phyloP scores from a whole-genome alignment of 2,797 vertebrate genomes.

The Alfaro cultratus region DNA sequence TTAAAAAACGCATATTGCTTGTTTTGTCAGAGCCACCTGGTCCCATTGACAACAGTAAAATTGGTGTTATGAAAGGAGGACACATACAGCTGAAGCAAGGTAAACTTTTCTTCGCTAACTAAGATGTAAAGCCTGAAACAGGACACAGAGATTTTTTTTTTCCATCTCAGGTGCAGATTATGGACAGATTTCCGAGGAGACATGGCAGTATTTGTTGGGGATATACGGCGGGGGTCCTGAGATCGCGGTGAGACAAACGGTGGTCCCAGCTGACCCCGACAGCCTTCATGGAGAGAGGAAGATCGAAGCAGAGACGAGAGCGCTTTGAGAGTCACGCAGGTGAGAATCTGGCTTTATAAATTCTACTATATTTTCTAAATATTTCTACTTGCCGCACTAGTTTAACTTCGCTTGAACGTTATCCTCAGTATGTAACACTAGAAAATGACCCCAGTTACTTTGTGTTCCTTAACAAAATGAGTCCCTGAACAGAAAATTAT shows the following conservation, averaged over 20 bases:
- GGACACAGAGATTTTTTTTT: neutral
- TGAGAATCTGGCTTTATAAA: conserved; percentile 18
- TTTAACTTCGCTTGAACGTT: neutral
- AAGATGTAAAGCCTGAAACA: neutral
- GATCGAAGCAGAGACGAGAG: conserved; percentile 95
- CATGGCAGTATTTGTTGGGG: conserved; percentile 90
- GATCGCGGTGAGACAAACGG: conserved; percentile 91
- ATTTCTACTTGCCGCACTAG: neutral
- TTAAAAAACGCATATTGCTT: neutral
- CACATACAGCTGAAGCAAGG: conserved; percentile 95
- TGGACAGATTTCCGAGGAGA: conserved; percentile 98
- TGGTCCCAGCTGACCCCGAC: conserved; percentile 85
- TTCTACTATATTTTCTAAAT: neutral
- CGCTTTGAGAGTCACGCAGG: conserved; percentile 81
- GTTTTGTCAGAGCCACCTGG: conserved; percentile 88
- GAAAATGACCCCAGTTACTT: neutral
- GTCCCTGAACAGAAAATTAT: neutral
- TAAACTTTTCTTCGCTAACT: conserved; percentile 59
- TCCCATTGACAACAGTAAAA: conserved; percentile 96
- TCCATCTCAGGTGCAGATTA: conserved; percentile 90
- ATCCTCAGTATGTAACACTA: neutral
- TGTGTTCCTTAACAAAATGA: conserved; percentile 25
- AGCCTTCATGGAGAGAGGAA: conserved; percentile 91
- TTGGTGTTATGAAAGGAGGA: conserved; percentile 90
- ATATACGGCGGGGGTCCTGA: conserved; percentile 94